A percentile compares a stretch with the other conserved stretches of the same genome.
Conservation (phyloP, 2,113 vertebrate species). For the Ceratotherium simum region DNA sequence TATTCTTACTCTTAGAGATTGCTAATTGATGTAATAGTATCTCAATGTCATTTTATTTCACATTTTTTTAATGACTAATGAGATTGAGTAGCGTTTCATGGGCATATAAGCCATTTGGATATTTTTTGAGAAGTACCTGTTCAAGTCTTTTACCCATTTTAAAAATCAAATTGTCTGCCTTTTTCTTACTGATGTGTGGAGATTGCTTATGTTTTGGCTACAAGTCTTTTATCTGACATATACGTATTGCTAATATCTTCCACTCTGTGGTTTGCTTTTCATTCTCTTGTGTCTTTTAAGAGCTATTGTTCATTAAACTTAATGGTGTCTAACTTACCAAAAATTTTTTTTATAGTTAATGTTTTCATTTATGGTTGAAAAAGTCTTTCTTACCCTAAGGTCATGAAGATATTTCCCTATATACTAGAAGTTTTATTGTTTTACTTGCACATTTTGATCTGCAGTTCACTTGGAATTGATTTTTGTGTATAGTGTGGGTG, state of each 20-base stretch:
- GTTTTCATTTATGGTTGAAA: neutral
- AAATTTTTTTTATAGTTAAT: neutral
- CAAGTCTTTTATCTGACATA: neutral
- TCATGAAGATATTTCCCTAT: neutral
- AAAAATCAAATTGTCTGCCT: neutral
- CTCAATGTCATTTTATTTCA: neutral
- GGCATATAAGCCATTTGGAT: neutral
- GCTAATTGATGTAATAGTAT: neutral
- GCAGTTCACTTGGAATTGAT: neutral
- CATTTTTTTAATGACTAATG: neutral
- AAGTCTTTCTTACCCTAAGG: neutral
- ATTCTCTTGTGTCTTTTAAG: neutral
- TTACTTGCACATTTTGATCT: conserved; percentile 28
- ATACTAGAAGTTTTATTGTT: neutral
- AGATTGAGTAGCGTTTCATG: neutral
- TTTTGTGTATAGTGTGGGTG: neutral
- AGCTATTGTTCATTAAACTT: neutral
- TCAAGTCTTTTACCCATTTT: neutral
- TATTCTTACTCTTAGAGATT: neutral
- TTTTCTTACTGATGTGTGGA: neutral
- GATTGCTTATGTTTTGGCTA: neutral
- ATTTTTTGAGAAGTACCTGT: neutral
- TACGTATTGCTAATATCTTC: neutral
- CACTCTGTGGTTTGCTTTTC: neutral
- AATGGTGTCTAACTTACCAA: neutral